Conservation (phyloP, 2,113 vertebrate genomes). For the Coptodon rendalli region DNA sequence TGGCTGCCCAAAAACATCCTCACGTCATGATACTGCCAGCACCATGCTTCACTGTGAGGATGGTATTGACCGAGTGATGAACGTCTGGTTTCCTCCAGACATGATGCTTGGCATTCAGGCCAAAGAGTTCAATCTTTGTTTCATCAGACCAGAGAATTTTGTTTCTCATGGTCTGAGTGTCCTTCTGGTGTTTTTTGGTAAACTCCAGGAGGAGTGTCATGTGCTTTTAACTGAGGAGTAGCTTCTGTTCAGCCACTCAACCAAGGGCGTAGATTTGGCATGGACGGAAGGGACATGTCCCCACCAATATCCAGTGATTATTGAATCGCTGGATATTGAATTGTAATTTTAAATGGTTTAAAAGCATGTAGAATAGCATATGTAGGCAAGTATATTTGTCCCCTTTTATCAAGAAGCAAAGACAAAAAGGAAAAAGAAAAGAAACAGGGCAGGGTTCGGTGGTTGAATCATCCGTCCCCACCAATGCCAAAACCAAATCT, state of each 20-base stretch:
- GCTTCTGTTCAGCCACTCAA: background rate
- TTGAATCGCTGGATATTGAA: no score
- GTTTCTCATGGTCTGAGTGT: background rate
- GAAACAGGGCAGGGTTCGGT: no score
- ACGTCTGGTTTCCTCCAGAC: background rate
- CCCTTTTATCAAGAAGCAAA: no score
- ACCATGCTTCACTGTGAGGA: background rate
- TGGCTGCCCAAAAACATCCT: background rate
- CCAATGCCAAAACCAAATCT: no score
- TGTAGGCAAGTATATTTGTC: no score
- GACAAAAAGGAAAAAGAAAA: no score
- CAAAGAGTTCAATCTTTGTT: background rate
- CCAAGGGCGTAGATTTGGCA: no score
- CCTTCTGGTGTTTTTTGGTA: background rate
- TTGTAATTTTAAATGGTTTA: no score
- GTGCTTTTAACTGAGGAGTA: background rate
- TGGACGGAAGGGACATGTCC: no score
- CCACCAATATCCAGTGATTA: no score
- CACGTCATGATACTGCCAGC: background rate
- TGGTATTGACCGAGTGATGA: accelerated
- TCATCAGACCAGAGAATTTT: background rate
- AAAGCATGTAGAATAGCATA: no score
- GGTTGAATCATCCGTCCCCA: no score
- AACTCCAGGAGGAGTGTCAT: background rate
- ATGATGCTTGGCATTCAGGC: background rate